These are phyloP conservation scores for Spinibarbus caldwelli DNA, from an alignment of 2,797 vertebrate genomes.

Conservation along the genomic window DNA sequence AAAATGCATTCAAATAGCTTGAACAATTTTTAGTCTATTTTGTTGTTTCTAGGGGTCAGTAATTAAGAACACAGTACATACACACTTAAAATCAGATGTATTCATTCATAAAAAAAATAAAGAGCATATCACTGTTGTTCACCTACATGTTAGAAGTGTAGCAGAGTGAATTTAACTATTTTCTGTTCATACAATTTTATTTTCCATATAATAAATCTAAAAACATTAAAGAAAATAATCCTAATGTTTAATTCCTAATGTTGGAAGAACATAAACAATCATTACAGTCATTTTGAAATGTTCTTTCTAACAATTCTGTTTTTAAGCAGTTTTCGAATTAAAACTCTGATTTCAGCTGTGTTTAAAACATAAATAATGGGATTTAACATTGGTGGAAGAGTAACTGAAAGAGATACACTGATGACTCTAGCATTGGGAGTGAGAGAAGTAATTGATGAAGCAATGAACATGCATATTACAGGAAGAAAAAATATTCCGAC, in stretches of 20 bases:
- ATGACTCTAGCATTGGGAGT: constrained; percentile 49
- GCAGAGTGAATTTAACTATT: not conserved
- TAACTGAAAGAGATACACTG: constrained; percentile 32
- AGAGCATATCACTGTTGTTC: not conserved
- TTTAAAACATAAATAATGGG: constrained; percentile 29
- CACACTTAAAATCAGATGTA: not conserved
- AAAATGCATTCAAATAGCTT: too few relatives aligned
- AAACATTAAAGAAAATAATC: not conserved
- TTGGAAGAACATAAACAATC: not conserved
- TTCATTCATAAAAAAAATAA: too few relatives aligned
- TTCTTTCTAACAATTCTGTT: not conserved
- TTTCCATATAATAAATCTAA: not conserved
- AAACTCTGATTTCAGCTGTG: constrained; percentile 40
- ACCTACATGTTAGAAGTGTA: too few relatives aligned
- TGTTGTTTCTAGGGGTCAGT: too few relatives aligned
- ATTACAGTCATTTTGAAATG: not conserved
- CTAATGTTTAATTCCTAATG: not conserved
- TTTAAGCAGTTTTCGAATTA: constrained; percentile 29
- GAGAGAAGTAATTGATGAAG: constrained; percentile 16
- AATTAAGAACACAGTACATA: not conserved
- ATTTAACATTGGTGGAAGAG: constrained; percentile 57
- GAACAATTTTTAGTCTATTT: too few relatives aligned
- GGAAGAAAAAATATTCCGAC: constrained; percentile 55
- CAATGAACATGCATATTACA: constrained; percentile 25
- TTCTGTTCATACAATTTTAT: not conserved